Conservation (phyloP, 2,797 vertebrate genomes). For the Acrocephalus scirpaceus region DNA sequence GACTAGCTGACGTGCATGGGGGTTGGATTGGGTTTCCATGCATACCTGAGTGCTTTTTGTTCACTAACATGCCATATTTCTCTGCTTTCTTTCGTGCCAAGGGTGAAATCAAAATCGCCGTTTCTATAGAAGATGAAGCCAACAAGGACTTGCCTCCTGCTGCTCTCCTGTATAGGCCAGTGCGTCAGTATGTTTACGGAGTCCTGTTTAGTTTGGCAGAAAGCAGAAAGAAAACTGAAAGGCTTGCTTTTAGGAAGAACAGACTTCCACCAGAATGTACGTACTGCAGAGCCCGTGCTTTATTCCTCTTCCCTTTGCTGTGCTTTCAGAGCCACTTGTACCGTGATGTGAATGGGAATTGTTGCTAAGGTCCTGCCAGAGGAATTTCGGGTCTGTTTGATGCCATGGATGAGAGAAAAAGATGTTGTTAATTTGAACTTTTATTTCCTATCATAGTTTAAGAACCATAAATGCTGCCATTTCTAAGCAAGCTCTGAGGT, state of each 20-base stretch:
- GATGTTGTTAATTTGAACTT: neutral
- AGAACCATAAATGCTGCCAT: neutral
- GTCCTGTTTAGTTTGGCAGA: slow-evolving; percentile 96
- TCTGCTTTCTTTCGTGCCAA: slow-evolving; percentile 78
- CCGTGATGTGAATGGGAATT: slow-evolving; percentile 17
- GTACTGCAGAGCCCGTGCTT: slow-evolving; percentile 72
- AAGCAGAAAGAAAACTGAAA: slow-evolving; percentile 92
- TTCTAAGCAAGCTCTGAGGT: neutral
- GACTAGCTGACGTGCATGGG: neutral
- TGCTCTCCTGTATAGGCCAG: slow-evolving; percentile 91
- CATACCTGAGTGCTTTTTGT: neutral
- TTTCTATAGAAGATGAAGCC: slow-evolving; percentile 96
- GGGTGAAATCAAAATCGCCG: slow-evolving; percentile 96
- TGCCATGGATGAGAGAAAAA: neutral
- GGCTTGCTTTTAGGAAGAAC: slow-evolving; percentile 92
- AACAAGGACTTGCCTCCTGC: slow-evolving; percentile 97
- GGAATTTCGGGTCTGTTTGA: neutral
- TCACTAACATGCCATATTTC: slow-evolving; percentile 66
- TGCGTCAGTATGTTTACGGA: slow-evolving; percentile 96
- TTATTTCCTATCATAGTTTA: neutral
- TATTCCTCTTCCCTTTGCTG: slow-evolving; percentile 59
- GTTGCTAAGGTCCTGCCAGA: slow-evolving; percentile 4
- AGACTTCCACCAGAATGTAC: slow-evolving; percentile 90
- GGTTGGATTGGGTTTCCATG: neutral
- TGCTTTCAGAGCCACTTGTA: slow-evolving; percentile 61